phyloP scores from a whole-genome alignment of 2,888 invertebrate genomes.

The Eristalinus aeneus region DNA sequence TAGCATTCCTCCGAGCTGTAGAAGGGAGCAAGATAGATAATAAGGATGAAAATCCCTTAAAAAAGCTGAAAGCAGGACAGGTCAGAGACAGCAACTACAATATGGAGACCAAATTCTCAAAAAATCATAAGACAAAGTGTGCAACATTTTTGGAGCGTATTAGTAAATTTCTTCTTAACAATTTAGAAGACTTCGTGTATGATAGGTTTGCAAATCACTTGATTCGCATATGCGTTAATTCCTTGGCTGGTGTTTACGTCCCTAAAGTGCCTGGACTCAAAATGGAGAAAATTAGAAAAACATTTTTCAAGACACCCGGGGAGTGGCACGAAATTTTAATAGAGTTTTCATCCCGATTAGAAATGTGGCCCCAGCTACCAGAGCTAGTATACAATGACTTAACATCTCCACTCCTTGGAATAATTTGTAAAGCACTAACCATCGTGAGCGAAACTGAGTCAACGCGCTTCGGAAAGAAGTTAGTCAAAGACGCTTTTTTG shows the following conservation, averaged over 20 bases:
- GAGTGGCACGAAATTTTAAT: constrained; percentile 84
- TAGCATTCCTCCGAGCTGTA: constrained; percentile 77
- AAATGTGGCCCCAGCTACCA: constrained; percentile 89
- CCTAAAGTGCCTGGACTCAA: too few species aligned
- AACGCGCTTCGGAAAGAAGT: constrained; percentile 84
- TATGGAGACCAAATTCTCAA: constrained; percentile 72
- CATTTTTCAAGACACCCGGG: constrained; percentile 81
- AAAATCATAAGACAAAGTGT: constrained; percentile 82
- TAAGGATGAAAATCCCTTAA: constrained; percentile 68
- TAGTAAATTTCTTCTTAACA: constrained; percentile 89
- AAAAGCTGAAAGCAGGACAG: constrained; percentile 6
- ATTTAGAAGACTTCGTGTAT: constrained; percentile 91
- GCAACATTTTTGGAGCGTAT: constrained; percentile 86
- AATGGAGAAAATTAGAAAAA: constrained; percentile 68
- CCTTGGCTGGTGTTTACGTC: constrained; percentile 85
- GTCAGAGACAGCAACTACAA: constrained; percentile 79
- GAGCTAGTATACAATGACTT: constrained; percentile 87
- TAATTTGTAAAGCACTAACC: constrained; percentile 82
- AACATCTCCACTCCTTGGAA: constrained; percentile 88
- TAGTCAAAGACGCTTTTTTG: constrained; percentile 82
- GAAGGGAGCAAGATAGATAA: constrained; percentile 61
- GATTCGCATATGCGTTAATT: constrained; percentile 86
- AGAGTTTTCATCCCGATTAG: constrained; percentile 85
- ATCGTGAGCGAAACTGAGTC: constrained; percentile 83
- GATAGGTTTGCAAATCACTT: constrained; percentile 90